These are phyloP conservation scores for Polydrusus cervinus DNA, from an alignment of 2,888 invertebrate species.

Conservation along the genomic window DNA sequence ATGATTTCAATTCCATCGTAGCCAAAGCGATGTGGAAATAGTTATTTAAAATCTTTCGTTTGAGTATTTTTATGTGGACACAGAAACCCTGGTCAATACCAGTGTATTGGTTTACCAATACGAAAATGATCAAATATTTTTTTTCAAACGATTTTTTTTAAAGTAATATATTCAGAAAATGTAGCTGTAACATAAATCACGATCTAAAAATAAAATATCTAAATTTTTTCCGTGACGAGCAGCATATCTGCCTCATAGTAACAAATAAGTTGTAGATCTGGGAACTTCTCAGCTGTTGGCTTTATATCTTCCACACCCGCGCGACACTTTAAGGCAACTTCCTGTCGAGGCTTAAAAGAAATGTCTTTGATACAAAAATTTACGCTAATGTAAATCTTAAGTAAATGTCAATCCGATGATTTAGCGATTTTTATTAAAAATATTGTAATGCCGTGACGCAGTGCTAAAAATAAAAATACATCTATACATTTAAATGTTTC, in stretches of 20 bases:
- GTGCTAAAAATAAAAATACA: conserved; percentile 19
- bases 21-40: too few species aligned
- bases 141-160: conserved; percentile 9
- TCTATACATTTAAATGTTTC: too few species aligned
- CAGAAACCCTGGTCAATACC: too few species aligned
- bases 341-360: conserved; percentile 55
- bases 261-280: conserved; percentile 43
- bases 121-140: conserved; percentile 8
- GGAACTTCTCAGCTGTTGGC: conserved; percentile 61
- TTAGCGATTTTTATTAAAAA: conserved; percentile 33
- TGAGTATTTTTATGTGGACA: too few species aligned
- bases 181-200: conserved; percentile 26
- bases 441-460: conserved; percentile 9
- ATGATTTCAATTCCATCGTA: too few species aligned
- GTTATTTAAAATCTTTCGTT: too few species aligned
- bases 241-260: conserved; percentile 39
- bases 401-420: conserved; percentile 48
- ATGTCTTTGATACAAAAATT: conserved; percentile 52
- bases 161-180: conserved; percentile 8
- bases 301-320: conserved; percentile 58
- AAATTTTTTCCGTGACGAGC: conserved; percentile 37
- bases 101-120: too few species aligned
- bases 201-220: conserved; percentile 26
- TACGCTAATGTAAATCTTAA: conserved; percentile 55
- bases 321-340: conserved; percentile 55